Evolutionary conservation across 2,888 invertebrate species (phyloP).

Genomic region (Arctia plantaginis): DNA sequence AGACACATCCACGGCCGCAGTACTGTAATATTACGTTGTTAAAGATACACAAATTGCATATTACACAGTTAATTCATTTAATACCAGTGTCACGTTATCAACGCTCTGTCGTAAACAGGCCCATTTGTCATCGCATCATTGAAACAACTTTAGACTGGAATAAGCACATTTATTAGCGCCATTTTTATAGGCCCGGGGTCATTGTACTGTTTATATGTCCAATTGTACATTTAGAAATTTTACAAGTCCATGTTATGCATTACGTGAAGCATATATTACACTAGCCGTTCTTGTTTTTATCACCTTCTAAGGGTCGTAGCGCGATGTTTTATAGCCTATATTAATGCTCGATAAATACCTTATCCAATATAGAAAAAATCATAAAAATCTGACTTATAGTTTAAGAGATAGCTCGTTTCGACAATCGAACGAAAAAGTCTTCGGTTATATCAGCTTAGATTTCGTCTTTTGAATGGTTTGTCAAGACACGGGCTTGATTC

Average conservation of each 20-base stretch:
- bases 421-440: too few relatives aligned
- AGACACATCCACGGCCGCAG: background rate
- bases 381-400: background rate
- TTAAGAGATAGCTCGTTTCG: too few relatives aligned
- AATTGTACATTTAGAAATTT: conserved; percentile 47
- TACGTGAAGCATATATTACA: conserved; percentile 44
- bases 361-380: background rate
- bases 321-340: background rate
- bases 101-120: conserved; percentile 9
- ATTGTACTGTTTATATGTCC: conserved; percentile 55
- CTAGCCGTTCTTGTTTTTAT: background rate
- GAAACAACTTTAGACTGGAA: conserved; percentile 26
- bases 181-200: conserved; percentile 42
- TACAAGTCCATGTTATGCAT: conserved; percentile 38
- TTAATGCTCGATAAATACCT: too few relatives aligned
- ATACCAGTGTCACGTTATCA: background rate
- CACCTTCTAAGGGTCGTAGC: background rate
- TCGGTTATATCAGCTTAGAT: too few relatives aligned
- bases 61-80: background rate
- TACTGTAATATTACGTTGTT: conserved; percentile 3
- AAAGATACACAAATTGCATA: conserved; percentile 8
- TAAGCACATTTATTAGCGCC: conserved; percentile 43
- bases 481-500: background rate
- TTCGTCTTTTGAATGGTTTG: background rate
- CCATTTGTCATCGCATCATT: conserved; percentile 27